Percentiles rank a stretch among this genome's conserved stretches.
Evolutionary conservation across 2,113 vertebrate species (phyloP).

Genomic region (Pseudolaguvia tuberculata): DNA sequence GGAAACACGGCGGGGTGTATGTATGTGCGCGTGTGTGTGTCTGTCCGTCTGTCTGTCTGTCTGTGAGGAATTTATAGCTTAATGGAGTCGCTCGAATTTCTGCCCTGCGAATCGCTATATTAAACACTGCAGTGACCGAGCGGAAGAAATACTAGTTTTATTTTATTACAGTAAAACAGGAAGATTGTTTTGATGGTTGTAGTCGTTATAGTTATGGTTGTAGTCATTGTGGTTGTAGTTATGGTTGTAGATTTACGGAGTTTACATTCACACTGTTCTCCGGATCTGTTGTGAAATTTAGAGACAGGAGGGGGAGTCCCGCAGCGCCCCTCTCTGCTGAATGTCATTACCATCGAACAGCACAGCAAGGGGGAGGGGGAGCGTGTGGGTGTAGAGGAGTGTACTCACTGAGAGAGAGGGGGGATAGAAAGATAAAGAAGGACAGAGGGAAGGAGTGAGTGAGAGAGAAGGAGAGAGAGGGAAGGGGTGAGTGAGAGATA

Average conservation of each 20-base stretch:
- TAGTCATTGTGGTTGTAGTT: too few species aligned
- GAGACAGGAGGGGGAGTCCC: slow-evolving; percentile 43
- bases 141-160: too few species aligned
- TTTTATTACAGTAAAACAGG: too few species aligned
- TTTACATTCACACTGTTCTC: slow-evolving; percentile 5
- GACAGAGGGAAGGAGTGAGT: too few species aligned
- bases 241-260: too few species aligned
- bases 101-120: not conserved
- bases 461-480: too few species aligned
- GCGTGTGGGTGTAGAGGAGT: too few species aligned
- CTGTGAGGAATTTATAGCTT: not conserved
- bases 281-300: slow-evolving; percentile 46
- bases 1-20: not conserved
- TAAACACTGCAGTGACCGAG: not conserved
- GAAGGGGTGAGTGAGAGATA: too few species aligned
- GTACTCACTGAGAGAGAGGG: too few species aligned
- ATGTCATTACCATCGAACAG: slow-evolving; percentile 46
- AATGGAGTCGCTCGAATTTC: not conserved
- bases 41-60: not conserved
- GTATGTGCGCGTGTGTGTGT: not conserved
- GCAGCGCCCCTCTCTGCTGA: slow-evolving; percentile 43
- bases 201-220: too few species aligned
- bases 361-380: slow-evolving; percentile 5
- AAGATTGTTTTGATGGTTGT: too few species aligned
- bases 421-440: too few species aligned